A percentile compares a stretch with the other conserved stretches of the same genome.
These are phyloP conservation scores for Agrotis ipsilon DNA, from an alignment of 2,888 invertebrate species.

Conservation along the genomic window DNA sequence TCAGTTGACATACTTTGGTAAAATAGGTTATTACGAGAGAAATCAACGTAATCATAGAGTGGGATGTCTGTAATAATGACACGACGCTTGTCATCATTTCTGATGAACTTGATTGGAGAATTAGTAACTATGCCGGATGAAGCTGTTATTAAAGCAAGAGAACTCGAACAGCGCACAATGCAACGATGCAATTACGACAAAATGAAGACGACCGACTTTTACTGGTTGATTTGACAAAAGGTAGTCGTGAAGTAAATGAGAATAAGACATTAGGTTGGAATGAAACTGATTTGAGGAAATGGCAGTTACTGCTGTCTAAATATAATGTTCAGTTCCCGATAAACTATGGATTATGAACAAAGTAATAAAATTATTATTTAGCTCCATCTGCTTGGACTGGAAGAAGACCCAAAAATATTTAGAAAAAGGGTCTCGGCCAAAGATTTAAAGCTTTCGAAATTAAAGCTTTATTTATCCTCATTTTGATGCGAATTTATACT, in stretches of 20 bases:
- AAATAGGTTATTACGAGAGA: slow-evolving; percentile 40
- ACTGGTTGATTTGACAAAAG: not conserved
- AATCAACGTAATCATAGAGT: slow-evolving; percentile 53
- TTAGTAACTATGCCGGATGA: slow-evolving; percentile 21
- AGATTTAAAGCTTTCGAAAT: not conserved
- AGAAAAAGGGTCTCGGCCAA: not conserved
- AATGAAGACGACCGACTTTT: not conserved
- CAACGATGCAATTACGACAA: slow-evolving; percentile 15
- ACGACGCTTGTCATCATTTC: slow-evolving; percentile 42
- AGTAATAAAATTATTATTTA: not conserved
- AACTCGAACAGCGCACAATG: slow-evolving; percentile 34
- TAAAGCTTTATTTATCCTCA: not conserved
- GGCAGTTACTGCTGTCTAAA: not conserved
- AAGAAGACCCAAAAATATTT: not conserved
- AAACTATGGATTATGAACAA: too few relatives aligned
- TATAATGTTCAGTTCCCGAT: too few relatives aligned
- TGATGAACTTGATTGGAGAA: slow-evolving; percentile 49
- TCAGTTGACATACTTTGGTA: slow-evolving; percentile 27
- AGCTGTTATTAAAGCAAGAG: slow-evolving; percentile 20
- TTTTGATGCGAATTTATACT: not conserved
- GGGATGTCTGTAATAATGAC: slow-evolving; percentile 28
- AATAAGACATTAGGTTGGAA: not conserved
- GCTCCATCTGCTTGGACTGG: not conserved
- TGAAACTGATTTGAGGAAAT: not conserved
- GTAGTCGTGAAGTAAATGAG: not conserved